Evolutionary conservation across 2,113 vertebrate genomes (phyloP), one percentile per base, ranked within the genome.

Genomic region (Polyodon spathula): DNA sequence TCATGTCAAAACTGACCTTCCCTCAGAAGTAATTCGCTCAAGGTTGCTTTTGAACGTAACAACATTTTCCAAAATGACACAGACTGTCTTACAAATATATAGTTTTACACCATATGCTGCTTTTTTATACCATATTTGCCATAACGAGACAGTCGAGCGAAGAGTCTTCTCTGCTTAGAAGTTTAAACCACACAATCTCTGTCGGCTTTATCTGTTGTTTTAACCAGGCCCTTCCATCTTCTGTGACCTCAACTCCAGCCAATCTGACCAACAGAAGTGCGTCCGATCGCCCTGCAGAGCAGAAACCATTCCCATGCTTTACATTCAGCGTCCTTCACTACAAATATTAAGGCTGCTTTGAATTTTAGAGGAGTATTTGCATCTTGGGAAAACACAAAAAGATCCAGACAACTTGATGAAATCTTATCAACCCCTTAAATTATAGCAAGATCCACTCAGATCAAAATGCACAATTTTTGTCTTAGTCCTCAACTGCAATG

Each of bases 171-270:
- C 86, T 85, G 54, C 84, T 84, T 2, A 98, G 86, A 40, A 95
- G 88, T 27, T 93, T 91, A 56, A 98, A 85, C 95, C 95, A 94
- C 1, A 98, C 66, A 0, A 50, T 69, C 57, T 95, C 82, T 0
- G 71, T 59, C 40, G 89, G 84, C 50, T 67, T 74, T 51, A 97
- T 59, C 62, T 90, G 84, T 4, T 64, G 58, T 65, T 77, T 73
- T 41, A 98, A 76, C 95, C 96, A 98, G 5, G 48, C 14, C 2
- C 50, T 57, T 44, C 85, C 90, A 0, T 81, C 67, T 0, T 83
- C 78, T 1, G 89, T 91, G 76, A 97, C 54, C 66, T 94, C 88
- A 70, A 98, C 90, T 9, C 96, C 95, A 0, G 92, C 93, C 66
- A 98, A 80, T 46, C 74, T 78, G 54, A 98, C 68, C 72, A 86